These are phyloP conservation scores for Neotragus pygmaeus DNA, from an alignment of 2,113 vertebrate genomes.

Conservation along the genomic window DNA sequence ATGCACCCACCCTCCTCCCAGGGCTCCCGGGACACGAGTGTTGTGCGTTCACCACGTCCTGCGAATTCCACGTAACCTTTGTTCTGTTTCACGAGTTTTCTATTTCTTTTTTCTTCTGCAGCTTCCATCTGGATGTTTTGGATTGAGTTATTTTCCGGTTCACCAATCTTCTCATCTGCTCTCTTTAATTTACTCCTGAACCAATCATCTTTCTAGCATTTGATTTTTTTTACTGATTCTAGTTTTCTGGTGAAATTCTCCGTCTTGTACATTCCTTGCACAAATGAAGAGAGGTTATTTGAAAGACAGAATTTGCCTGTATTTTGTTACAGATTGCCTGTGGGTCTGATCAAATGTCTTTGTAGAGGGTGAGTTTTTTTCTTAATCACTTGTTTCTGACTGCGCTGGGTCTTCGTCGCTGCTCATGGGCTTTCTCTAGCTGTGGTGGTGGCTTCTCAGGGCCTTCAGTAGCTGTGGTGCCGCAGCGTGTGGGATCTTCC, in stretches of 20 bases:
- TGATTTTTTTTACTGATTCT: too few species aligned
- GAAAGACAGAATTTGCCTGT: background rate
- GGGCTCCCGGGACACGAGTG: accelerated
- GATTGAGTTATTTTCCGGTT: background rate
- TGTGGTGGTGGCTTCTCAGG: background rate
- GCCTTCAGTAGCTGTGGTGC: background rate
- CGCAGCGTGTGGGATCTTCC: background rate
- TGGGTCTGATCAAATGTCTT: background rate
- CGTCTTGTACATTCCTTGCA: background rate
- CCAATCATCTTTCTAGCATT: background rate
- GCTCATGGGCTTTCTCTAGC: background rate
- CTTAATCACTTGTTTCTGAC: background rate
- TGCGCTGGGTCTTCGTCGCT: background rate
- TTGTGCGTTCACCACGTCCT: accelerated
- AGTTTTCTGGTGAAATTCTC: background rate
- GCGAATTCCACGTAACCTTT: accelerated
- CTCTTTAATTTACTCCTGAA: background rate
- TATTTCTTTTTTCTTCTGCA: background rate
- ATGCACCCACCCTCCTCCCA: background rate
- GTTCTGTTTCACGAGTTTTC: background rate
- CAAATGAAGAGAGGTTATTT: background rate
- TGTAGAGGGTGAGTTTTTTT: background rate
- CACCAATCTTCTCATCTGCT: background rate
- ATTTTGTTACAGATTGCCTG: too few species aligned
- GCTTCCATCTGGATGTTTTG: background rate